phyloP scores from a whole-genome alignment of 2,888 invertebrate genomes.

The Tenthredo livida region DNA sequence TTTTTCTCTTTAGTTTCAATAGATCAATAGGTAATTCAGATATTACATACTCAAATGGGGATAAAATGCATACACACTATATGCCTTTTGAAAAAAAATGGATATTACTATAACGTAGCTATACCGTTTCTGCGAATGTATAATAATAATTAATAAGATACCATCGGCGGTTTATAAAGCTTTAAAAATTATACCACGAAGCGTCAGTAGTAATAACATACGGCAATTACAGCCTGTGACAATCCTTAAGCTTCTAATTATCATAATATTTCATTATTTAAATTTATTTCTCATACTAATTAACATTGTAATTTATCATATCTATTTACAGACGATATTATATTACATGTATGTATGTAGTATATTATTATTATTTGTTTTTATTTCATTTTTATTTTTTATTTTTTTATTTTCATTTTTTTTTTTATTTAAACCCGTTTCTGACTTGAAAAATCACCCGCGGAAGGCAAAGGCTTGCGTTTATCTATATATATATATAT shows the following conservation, averaged over 20 bases:
- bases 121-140: neutral
- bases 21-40: neutral
- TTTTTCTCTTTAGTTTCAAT: neutral
- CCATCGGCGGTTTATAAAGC: neutral
- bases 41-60: neutral
- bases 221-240: slow-evolving; percentile 1
- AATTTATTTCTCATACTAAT: slow-evolving; percentile 57
- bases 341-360: slow-evolving; percentile 34
- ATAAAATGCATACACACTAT: neutral
- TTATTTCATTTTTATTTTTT: slow-evolving; percentile 10
- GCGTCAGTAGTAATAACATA: neutral
- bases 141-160: neutral
- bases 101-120: too few relatives aligned
- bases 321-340: slow-evolving; percentile 62
- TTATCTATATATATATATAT: slow-evolving; percentile 6
- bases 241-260: neutral
- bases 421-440: slow-evolving; percentile 47
- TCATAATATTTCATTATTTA: slow-evolving; percentile 35
- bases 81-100: neutral
- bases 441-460: slow-evolving; percentile 52
- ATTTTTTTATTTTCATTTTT: slow-evolving; percentile 5
- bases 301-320: slow-evolving; percentile 59
- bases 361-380: slow-evolving; percentile 44
- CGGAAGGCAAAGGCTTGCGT: slow-evolving; percentile 49
- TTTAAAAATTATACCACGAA: slow-evolving; percentile 2